phyloP scores from a whole-genome alignment of 2,797 vertebrate genomes.

The Coregonus suidteri region DNA sequence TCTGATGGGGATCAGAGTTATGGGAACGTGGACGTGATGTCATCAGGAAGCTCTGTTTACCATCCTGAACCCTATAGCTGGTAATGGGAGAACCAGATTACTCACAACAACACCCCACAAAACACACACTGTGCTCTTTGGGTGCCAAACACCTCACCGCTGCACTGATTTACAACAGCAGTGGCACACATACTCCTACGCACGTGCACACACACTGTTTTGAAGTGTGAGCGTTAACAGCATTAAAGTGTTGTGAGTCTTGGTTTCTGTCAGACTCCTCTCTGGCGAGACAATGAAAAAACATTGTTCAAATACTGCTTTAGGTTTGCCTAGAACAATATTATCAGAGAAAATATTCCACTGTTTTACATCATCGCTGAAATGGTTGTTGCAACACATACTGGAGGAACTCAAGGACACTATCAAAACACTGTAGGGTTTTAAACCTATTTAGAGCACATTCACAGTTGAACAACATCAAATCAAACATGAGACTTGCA shows the following conservation, averaged over 20 bases:
- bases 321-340: slow-evolving; percentile 32
- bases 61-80: slow-evolving; percentile 4
- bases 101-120: slow-evolving; percentile 23
- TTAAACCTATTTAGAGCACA: not conserved
- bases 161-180: slow-evolving; percentile 9
- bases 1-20: slow-evolving; percentile 23
- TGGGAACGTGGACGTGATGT: slow-evolving; percentile 1
- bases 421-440: not conserved
- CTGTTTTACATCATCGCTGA: not conserved
- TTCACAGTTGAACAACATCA: not conserved
- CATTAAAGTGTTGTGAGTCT: slow-evolving; percentile 5
- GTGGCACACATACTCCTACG: not conserved
- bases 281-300: slow-evolving; percentile 28
- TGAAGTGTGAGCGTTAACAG: slow-evolving; percentile 50
- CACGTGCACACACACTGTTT: not conserved
- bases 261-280: slow-evolving; percentile 51
- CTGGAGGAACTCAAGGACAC: not conserved
- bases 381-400: not conserved
- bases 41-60: slow-evolving; percentile 16
- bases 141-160: slow-evolving; percentile 21
- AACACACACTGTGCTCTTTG: slow-evolving; percentile 7
- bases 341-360: slow-evolving; percentile 14
- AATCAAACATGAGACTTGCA: not conserved
- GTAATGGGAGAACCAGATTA: slow-evolving; percentile 28
- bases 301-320: slow-evolving; percentile 31